Evolutionary conservation across 2,113 vertebrate species (phyloP), one percentile per base, ranked within the genome.

Genomic region (Symphodus melops): DNA sequence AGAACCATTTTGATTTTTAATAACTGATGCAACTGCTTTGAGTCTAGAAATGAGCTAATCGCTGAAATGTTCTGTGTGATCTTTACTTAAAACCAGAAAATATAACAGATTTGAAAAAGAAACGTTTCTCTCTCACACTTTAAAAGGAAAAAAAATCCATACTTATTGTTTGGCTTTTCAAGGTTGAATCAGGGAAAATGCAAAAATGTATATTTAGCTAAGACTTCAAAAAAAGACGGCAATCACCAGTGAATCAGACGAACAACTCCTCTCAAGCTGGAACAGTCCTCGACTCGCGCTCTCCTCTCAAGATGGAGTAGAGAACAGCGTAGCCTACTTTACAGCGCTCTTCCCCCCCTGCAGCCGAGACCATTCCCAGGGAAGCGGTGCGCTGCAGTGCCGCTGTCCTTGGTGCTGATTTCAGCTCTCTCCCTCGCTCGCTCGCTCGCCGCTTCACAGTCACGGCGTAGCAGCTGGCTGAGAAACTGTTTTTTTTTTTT

Each of bases 321-420:
- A 75, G 79, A 86, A 86, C 75, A 88, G 75, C 57, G 48, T 85
- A 89, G 86, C 88, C 90, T 87, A 89, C 73, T 90, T 90, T 85
- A 13, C 61, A 28, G 59, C 36, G 1, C 55, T 7, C 51, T 3
- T 51, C 20, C 14, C 65, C 59, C 48, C 68, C 42, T 19, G 23
- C 73, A 74, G 77, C 81, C 60, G 54, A 44, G 73, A 82, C 74
- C 80, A 49, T 81, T 89, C 87, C 88, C 90, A 75, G 79, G 82
- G 81, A 69, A 57, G 88, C 77, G 0, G 66, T 25, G 25, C 79
- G 39, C 79, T 86, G 87, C 90, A 89, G 88, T 79, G 84, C 19
- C 64, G 85, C 91, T 91, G 88, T 90, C 90, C 90, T 88, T 88
- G 88, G 88, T 91, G 83, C 90, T 91, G 90, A 80, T 90, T 80